Conservation (phyloP, 1,140 invertebrate genomes). For the Drosophila nigromelanica region DNA sequence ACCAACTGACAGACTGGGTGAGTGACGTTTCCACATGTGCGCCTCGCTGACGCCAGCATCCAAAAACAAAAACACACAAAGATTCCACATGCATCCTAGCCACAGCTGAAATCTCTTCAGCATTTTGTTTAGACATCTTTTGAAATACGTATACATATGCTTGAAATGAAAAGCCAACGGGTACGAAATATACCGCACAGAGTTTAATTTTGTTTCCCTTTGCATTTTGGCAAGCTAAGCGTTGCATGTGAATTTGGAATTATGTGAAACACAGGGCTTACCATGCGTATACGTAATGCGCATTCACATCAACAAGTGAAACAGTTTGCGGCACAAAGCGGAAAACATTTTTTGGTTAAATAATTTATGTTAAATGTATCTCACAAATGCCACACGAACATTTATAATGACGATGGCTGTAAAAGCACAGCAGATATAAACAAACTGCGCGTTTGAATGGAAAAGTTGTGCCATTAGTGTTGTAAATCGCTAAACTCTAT, state of each 20-base stretch:
- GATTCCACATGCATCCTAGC: slow-evolving; percentile 40
- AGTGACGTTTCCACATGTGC: slow-evolving; percentile 36
- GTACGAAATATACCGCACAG: slow-evolving; percentile 22
- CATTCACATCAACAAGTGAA: slow-evolving; percentile 65
- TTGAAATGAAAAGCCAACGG: slow-evolving; percentile 39
- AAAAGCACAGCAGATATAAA: not conserved
- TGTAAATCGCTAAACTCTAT: not conserved
- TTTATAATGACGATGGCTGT: not conserved
- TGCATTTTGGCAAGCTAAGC: slow-evolving; percentile 16
- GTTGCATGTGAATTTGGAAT: slow-evolving; percentile 52
- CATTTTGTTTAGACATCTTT: slow-evolving; percentile 58
- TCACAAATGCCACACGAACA: not conserved
- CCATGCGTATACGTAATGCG: slow-evolving; percentile 66
- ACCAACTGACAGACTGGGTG: not conserved
- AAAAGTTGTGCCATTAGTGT: not conserved
- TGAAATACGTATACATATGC: slow-evolving; percentile 30
- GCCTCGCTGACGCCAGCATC: slow-evolving; percentile 61
- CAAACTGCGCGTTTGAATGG: not conserved
- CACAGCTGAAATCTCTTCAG: slow-evolving; percentile 24
- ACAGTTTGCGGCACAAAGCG: slow-evolving; percentile 14
- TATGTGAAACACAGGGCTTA: slow-evolving; percentile 45
- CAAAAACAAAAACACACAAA: slow-evolving; percentile 25
- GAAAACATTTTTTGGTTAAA: slow-evolving; percentile 6
- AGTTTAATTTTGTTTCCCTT: slow-evolving; percentile 8
- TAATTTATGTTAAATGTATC: slow-evolving; percentile 5